Conservation (phyloP, 2,888 invertebrate species). For the Smittia sp. region DNA sequence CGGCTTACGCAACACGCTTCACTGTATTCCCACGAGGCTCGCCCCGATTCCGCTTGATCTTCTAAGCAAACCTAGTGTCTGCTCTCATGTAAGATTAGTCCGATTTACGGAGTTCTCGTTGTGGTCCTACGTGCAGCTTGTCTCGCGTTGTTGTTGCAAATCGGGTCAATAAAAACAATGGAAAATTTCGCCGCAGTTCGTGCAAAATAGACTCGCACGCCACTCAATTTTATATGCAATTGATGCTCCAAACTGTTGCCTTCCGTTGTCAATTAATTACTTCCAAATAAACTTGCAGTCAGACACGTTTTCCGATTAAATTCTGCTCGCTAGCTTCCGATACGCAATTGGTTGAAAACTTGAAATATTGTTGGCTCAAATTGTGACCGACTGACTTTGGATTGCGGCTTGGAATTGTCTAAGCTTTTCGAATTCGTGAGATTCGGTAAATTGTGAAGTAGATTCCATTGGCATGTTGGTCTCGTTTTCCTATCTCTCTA, state of each 20-base stretch:
- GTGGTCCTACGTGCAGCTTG: slow-evolving; percentile 2
- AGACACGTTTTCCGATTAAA: no score
- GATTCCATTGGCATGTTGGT: no score
- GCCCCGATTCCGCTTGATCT: not conserved
- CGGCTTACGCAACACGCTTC: not conserved
- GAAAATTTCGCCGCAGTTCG: slow-evolving; percentile 3
- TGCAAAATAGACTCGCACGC: not conserved
- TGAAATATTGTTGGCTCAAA: no score
- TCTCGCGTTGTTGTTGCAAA: slow-evolving; percentile 10
- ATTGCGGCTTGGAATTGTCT: no score
- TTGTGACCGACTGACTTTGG: no score
- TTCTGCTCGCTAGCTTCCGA: no score
- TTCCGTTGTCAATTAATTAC: not conserved
- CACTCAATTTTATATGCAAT: not conserved
- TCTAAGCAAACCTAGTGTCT: not conserved
- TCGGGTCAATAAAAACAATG: slow-evolving; percentile 14
- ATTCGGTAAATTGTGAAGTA: no score
- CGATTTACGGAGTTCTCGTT: not conserved
- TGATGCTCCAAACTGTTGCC: not conserved
- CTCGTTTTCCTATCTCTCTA: no score
- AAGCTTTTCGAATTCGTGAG: no score
- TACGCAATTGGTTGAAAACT: no score
- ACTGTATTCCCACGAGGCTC: not conserved
- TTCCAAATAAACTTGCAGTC: no score
- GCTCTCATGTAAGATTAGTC: not conserved